These are phyloP conservation scores for Montipora capitata DNA, from an alignment of 92 coral and sea anemone species.

Conservation along the genomic window DNA sequence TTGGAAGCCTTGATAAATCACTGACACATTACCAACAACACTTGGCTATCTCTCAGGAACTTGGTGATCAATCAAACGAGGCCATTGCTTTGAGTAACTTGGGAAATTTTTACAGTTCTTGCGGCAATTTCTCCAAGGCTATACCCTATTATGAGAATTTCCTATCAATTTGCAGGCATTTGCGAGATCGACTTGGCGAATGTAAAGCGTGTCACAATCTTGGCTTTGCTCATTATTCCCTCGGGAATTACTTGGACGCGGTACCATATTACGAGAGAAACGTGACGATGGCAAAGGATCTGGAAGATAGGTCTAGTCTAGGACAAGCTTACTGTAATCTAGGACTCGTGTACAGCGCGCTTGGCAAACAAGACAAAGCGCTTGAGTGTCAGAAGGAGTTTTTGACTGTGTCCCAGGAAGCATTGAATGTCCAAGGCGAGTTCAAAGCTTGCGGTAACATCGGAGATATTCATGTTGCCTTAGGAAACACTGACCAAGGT, in stretches of 20 bases:
- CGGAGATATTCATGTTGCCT: constrained; percentile 88
- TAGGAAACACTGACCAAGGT: constrained; percentile 83
- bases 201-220: constrained; percentile 99
- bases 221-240: constrained; percentile 95
- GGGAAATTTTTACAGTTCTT: constrained; percentile 96
- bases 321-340: constrained; percentile 93
- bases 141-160: constrained; percentile 92
- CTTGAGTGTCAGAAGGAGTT: constrained; percentile 86
- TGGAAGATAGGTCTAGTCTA: constrained; percentile 89
- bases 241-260: constrained; percentile 92
- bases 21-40: constrained; percentile 97
- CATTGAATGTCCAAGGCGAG: constrained; percentile 80
- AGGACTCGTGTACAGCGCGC: constrained; percentile 93
- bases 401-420: constrained; percentile 85
- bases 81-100: constrained; percentile 93
- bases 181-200: constrained; percentile 87
- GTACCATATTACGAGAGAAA: constrained; percentile 90
- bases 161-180: constrained; percentile 70
- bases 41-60: constrained; percentile 83
- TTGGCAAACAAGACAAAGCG: constrained; percentile 87
- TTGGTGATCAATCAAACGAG: constrained; percentile 90
- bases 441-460: constrained; percentile 95
- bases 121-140: constrained; percentile 93
- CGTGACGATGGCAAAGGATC: constrained; percentile 87
- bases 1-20: constrained; percentile 94